These are phyloP conservation scores for Eupithecia subumbrata DNA, from an alignment of 2,888 invertebrate species.

Conservation along the genomic window DNA sequence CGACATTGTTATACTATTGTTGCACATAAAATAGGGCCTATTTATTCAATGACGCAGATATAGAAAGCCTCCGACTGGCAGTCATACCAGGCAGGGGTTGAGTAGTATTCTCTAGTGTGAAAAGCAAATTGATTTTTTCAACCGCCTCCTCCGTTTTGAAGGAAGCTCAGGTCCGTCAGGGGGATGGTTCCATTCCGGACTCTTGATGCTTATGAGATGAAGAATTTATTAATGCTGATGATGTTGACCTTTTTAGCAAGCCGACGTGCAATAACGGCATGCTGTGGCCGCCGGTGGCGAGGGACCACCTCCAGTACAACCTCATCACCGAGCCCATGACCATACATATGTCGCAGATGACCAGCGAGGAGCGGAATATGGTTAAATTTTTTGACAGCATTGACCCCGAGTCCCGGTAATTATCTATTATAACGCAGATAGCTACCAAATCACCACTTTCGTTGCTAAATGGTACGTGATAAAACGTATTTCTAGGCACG, in stretches of 20 bases:
- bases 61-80: not conserved
- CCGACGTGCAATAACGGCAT: conserved; percentile 1
- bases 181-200: not conserved
- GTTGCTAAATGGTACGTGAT: not conserved
- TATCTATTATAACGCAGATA: not conserved
- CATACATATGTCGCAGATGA: conserved; percentile 12
- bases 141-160: not conserved
- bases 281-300: not conserved
- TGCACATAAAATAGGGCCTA: not conserved
- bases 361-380: conserved; percentile 13
- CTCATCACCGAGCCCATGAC: conserved; percentile 22
- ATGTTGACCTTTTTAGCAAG: not conserved
- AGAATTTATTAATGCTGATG: not conserved
- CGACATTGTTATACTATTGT: not conserved
- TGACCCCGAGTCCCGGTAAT: conserved; percentile 32
- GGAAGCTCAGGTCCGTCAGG: not conserved
- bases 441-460: not conserved
- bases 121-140: not conserved
- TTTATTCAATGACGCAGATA: not conserved
- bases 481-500: not conserved
- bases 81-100: not conserved
- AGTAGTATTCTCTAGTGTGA: not conserved
- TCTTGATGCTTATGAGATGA: not conserved
- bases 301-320: not conserved
- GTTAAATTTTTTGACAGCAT: conserved; percentile 42